Base-by-base conservation (phyloP, 2,113 vertebrate species). In the Lutjanus erythropterus region DNA sequence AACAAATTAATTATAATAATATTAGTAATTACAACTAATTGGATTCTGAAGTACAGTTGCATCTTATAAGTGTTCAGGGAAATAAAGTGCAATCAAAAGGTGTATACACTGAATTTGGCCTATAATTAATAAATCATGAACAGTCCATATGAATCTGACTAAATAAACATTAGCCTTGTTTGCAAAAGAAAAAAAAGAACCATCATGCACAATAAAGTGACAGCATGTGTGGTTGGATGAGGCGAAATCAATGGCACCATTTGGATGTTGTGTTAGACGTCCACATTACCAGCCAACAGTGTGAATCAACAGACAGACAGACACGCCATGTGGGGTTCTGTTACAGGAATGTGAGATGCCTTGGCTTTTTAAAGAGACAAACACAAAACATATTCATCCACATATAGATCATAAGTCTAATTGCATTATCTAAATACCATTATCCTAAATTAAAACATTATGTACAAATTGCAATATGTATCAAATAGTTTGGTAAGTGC, bases 391-490 rank as follows among this genome's bases (percentile, higher is more conserved):
- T 33, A 35, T 27, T 69, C 77, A 89, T 72, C 52, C 76, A 86
- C 72, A 72, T 52, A 78, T 29, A 47, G 56, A 91, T 87, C 74
- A 75, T 37, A 89, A 85, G 60, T 91, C 72, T 94, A 94, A 95
- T 95, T 95, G 94, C 94, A 91, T 92, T 78, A 75, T 89, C 84
- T 92, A 92, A 94, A 94, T 95, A 92, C 91, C 78, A 78, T 90
- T 75, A 86, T 84, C 77, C 85, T 83, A 90, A 91, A 89, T 86
- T 29, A 81, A 91, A 88, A 89, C 71, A 23, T n/a, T 84, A 78
- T 85, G 56, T 85, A 90, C 86, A 92, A 89, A 85, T 85, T 44
- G 90, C 84, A 94, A 78, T 80, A 75, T 84, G 86, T 89, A 92
- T 90, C 85, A 90, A 92, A 91, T 70, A 69, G 83, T 91, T 94